Base-by-base conservation (phyloP, 2,797 vertebrate species). In the Eulemur mongoz region DNA sequence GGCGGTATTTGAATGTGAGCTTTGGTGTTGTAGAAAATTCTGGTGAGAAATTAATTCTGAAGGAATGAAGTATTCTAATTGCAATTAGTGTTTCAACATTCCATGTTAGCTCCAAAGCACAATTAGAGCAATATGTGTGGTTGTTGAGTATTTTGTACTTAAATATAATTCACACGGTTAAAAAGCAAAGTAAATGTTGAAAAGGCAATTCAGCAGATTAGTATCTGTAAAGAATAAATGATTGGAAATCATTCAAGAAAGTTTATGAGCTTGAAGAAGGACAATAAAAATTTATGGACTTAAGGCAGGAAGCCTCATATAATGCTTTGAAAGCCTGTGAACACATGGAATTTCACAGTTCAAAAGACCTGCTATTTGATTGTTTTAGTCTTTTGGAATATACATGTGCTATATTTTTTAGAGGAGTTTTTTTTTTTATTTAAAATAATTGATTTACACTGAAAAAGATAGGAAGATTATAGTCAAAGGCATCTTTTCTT, bases 261-360 rank as follows among this genome's bases (percentile, higher is more conserved):
- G 40, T 96, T 96, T 97, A 95, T 91, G 86, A 94, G 48, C 86
- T 96, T 95, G 93, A 96, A 92, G 79, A 95, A 0, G 35, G 73
- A 96, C 76, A 94, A 97, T 98, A 96, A 98, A 97, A 97, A 84
- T 96, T 96, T 93, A 97, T 96, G 70, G 75, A 97, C 89, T 96
- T 97, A 91, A 79, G 80, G 23, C 30, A 59, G 59, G 40, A 89
- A 89, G 45, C 30, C 54, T 96, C 75, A 38, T 69, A 59, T 82
- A 95, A 93, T 61, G 65, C 88, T 72, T 81, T 59, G 32, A 89
- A 93, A 93, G 22, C 14, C 30, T 84, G 88, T 48, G 69, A 91
- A 57, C 89, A 83, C 81, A 93, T 94, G 80, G 57, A 72, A 79
- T 89, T 83, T 96, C 89, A 96, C 85, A 91, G 57, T 91, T 95